These are phyloP conservation scores for Drosophila sturtevanti DNA, from an alignment of 1,140 invertebrate genomes.

Conservation along the genomic window DNA sequence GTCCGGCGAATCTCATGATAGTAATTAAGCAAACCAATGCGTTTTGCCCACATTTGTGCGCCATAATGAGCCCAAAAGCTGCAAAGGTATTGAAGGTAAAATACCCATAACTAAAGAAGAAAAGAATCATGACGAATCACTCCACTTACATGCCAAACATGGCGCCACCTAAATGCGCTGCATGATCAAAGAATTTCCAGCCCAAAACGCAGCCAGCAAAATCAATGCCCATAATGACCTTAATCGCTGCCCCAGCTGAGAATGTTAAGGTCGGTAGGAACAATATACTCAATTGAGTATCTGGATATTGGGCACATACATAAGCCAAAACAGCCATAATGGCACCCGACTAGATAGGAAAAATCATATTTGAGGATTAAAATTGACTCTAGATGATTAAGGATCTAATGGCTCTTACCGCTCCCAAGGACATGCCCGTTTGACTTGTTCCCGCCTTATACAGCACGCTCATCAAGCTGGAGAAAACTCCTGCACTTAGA, in stretches of 20 bases:
- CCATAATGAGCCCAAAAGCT: slow-evolving; percentile 78
- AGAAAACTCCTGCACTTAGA: slow-evolving; percentile 92
- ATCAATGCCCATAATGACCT: slow-evolving; percentile 93
- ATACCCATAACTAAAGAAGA: not conserved
- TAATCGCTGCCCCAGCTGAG: slow-evolving; percentile 92
- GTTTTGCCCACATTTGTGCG: slow-evolving; percentile 73
- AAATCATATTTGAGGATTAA: slow-evolving; percentile 27
- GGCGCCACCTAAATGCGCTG: slow-evolving; percentile 97
- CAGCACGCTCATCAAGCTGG: slow-evolving; percentile 92
- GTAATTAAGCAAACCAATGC: slow-evolving; percentile 69
- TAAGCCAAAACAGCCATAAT: slow-evolving; percentile 95
- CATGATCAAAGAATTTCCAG: slow-evolving; percentile 98
- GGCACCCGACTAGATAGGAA: slow-evolving; percentile 92
- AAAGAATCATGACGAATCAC: not conserved
- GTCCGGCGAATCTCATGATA: slow-evolving; percentile 77
- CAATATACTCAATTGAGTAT: slow-evolving; percentile 93
- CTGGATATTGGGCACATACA: slow-evolving; percentile 93
- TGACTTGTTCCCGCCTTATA: slow-evolving; percentile 89
- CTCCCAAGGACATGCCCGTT: slow-evolving; percentile 92
- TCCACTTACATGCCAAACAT: slow-evolving; percentile 92
- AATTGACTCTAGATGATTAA: not conserved
- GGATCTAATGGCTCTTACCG: slow-evolving; percentile 86
- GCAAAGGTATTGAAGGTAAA: not conserved
- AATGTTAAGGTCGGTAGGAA: slow-evolving; percentile 95
- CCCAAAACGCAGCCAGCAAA: slow-evolving; percentile 90